These are phyloP conservation scores for Xanthorhoe spadicearia DNA, from an alignment of 2,888 invertebrate species.

Conservation along the genomic window DNA sequence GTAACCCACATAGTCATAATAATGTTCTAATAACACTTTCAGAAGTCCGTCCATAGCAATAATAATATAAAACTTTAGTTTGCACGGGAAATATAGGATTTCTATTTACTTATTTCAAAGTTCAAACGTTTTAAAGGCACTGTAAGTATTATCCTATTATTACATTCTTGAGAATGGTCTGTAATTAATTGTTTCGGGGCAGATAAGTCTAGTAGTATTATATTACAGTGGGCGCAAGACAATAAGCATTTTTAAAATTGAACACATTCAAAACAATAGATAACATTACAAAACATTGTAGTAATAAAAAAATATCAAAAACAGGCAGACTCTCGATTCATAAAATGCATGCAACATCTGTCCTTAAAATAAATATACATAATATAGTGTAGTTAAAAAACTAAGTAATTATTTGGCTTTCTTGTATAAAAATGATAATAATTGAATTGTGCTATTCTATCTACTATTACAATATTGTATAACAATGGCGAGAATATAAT, in stretches of 20 bases:
- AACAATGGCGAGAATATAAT: background rate
- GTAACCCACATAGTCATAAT: conserved; percentile 3
- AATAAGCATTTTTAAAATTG: too few relatives aligned
- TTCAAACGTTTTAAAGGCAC: too few relatives aligned
- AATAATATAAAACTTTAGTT: background rate
- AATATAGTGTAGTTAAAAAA: background rate
- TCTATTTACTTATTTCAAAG: too few relatives aligned
- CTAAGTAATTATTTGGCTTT: background rate
- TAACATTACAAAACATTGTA: background rate
- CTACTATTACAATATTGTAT: background rate
- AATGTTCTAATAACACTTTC: background rate
- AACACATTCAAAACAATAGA: background rate
- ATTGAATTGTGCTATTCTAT: background rate
- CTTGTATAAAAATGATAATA: background rate
- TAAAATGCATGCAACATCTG: too few relatives aligned
- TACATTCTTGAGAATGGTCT: too few relatives aligned
- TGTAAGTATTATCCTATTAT: too few relatives aligned
- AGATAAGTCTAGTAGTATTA: background rate
- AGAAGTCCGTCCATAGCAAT: background rate
- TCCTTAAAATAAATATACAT: too few relatives aligned
- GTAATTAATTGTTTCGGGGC: background rate
- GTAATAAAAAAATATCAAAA: too few relatives aligned
- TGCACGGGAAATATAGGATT: too few relatives aligned
- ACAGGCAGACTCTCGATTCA: too few relatives aligned
- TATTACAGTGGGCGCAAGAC: background rate